Percentiles rank a stretch among this genome's conserved stretches.
phyloP scores from a whole-genome alignment of 2,113 vertebrate species.

The Apteryx mantelli region DNA sequence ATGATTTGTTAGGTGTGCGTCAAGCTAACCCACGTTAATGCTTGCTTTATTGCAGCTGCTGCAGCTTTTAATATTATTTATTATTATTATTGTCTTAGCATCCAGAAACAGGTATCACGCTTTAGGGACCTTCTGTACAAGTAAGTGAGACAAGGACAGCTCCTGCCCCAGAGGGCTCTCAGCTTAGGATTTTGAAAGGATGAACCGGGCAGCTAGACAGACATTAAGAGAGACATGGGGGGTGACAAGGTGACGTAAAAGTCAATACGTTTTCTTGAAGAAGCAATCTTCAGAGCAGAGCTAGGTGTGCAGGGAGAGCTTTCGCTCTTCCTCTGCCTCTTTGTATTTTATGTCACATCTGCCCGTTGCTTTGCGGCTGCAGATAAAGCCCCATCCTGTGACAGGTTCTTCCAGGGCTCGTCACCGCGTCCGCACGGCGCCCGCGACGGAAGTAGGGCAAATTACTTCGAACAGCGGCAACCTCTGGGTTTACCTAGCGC shows the following conservation, averaged over 20 bases:
- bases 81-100: slow-evolving; percentile 34
- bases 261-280: background rate
- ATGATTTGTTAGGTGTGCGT: slow-evolving; percentile 38
- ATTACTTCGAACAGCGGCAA: background rate
- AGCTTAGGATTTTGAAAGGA: accelerated
- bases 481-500: background rate
- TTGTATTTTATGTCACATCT: background rate
- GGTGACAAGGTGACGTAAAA: background rate
- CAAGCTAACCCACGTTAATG: background rate
- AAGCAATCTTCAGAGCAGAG: background rate
- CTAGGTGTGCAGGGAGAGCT: background rate
- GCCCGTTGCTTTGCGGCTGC: background rate
- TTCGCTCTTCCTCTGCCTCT: background rate
- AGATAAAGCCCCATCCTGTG: background rate
- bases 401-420: background rate
- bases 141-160: background rate
- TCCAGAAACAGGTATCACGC: background rate
- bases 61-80: slow-evolving; percentile 17
- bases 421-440: background rate
- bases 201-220: background rate
- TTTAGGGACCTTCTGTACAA: background rate
- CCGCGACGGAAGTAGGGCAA: background rate
- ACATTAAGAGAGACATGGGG: background rate
- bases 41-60: slow-evolving; percentile 2
- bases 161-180: background rate